Evolutionary conservation across 2,797 vertebrate species (phyloP).

Genomic region (Ciconia nigra): DNA sequence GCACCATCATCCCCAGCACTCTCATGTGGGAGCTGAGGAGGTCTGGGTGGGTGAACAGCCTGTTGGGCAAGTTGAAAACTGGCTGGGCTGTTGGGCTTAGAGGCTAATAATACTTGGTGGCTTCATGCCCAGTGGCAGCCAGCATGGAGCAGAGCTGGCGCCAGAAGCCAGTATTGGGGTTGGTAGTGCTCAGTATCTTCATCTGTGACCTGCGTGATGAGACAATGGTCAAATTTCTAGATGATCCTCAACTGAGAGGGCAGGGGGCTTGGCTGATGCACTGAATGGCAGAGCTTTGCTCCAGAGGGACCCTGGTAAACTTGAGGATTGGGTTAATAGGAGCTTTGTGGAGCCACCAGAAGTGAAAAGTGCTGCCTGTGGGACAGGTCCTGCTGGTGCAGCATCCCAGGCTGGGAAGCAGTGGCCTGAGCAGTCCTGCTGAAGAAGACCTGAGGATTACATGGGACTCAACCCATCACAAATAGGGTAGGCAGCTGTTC

Average conservation of each 20-base stretch:
- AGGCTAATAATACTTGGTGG: not conserved
- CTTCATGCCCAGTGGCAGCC: not conserved
- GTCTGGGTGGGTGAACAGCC: not conserved
- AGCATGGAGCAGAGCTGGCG: not conserved
- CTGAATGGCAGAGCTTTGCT: not conserved
- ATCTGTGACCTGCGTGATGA: not conserved
- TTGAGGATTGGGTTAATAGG: not conserved
- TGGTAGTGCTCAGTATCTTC: not conserved
- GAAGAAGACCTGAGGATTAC: not conserved
- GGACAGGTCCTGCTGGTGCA: not conserved
- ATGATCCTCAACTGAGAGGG: not conserved
- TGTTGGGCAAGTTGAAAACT: not conserved
- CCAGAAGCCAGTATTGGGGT: not conserved
- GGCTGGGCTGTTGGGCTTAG: not conserved
- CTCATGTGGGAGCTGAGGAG: not conserved
- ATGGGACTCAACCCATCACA: not conserved
- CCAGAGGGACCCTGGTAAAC: not conserved
- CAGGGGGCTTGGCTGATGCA: not conserved
- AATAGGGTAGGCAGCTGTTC: not conserved
- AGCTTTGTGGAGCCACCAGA: not conserved
- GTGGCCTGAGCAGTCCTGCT: not conserved
- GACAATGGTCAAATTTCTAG: not conserved
- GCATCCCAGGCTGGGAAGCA: not conserved
- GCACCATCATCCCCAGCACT: not conserved
- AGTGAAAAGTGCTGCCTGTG: not conserved